A percentile compares a stretch with the other conserved stretches of the same genome.
These are phyloP conservation scores for Falco berigora DNA, from an alignment of 2,797 vertebrate species.

Conservation along the genomic window DNA sequence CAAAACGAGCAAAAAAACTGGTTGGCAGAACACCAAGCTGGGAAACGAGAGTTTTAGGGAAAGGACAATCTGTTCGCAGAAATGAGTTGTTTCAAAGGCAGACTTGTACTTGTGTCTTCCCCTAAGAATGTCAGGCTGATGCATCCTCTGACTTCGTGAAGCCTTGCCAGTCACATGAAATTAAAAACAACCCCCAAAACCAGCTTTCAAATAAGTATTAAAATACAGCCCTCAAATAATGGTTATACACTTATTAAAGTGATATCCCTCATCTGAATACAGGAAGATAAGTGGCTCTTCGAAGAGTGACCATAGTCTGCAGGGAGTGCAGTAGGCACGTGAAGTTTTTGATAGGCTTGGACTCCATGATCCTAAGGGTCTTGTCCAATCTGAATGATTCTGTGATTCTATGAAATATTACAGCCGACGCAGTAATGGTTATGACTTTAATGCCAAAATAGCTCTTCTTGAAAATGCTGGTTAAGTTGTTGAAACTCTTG, in stretches of 20 bases:
- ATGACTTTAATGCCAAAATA: background rate
- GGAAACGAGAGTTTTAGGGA: conserved; percentile 61
- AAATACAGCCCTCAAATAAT: background rate
- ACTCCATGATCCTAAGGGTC: background rate
- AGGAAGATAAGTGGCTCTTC: background rate
- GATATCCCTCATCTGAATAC: background rate
- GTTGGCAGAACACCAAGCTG: conserved; percentile 74
- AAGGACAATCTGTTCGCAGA: conserved; percentile 62
- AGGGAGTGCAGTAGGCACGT: background rate
- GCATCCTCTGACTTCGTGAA: conserved; percentile 17
- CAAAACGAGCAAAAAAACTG: conserved; percentile 54
- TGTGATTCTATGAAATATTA: background rate
- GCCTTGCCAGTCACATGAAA: background rate
- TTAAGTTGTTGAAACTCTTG: background rate
- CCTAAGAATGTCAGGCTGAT: background rate
- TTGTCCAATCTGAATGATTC: background rate
- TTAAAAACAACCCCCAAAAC: background rate
- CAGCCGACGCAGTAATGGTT: background rate
- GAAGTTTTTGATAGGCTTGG: background rate
- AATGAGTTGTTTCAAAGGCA: conserved; percentile 21
- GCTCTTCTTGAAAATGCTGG: background rate
- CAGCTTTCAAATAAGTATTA: background rate
- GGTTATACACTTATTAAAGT: background rate
- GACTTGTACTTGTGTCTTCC: conserved; percentile 19
- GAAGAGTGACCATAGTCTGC: background rate